phyloP scores from a whole-genome alignment of 2,888 invertebrate species.

The Protodeltote pygarga region DNA sequence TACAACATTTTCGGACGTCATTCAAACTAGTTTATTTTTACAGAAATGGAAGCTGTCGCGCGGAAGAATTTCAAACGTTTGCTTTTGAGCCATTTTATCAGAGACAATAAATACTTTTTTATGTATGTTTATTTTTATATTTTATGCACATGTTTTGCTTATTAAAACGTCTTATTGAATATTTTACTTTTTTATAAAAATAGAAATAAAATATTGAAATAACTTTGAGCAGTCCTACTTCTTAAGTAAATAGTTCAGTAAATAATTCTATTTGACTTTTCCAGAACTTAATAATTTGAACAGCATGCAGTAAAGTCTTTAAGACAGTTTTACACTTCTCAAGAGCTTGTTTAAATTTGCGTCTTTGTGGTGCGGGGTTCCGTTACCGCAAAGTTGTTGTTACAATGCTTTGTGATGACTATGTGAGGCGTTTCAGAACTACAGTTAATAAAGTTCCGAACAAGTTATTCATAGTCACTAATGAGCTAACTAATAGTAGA shows the following conservation, averaged over 20 bases:
- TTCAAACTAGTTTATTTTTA: constrained; percentile 4
- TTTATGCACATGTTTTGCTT: no score
- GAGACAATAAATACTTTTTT: background rate
- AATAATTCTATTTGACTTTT: constrained; percentile 28
- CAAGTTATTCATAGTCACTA: constrained; percentile 53
- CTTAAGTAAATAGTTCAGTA: constrained; percentile 19
- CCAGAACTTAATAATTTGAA: constrained; percentile 35
- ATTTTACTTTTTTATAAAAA: no score
- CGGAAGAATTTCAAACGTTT: background rate
- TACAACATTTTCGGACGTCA: constrained; percentile 9
- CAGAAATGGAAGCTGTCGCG: no score
- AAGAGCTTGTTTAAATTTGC: constrained; percentile 24
- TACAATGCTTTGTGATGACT: constrained; percentile 31
- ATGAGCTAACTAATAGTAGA: constrained; percentile 49
- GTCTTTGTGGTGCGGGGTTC: constrained; percentile 17
- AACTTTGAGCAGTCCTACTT: constrained; percentile 14
- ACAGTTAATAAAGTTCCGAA: constrained; percentile 50
- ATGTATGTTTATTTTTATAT: no score
- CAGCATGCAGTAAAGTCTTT: constrained; percentile 35
- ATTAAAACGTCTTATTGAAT: no score
- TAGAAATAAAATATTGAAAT: no score
- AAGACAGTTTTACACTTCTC: constrained; percentile 28
- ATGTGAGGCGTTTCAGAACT: constrained; percentile 33
- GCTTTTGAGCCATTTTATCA: background rate
- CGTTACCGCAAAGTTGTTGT: constrained; percentile 39